These are phyloP conservation scores for Podarcis siculus DNA, from an alignment of 2,797 vertebrate genomes.

Conservation along the genomic window DNA sequence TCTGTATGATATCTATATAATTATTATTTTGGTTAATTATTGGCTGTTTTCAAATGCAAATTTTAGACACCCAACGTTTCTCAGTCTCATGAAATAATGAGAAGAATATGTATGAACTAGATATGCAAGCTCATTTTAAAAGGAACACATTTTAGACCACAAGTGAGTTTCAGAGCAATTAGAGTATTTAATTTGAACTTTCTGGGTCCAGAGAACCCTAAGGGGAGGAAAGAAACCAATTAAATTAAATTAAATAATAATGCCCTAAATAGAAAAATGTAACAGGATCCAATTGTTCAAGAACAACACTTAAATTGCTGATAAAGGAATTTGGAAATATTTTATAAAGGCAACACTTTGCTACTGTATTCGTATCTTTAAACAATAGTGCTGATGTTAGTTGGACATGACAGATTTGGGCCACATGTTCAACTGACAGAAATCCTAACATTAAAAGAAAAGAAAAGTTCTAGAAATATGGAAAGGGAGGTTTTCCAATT, in stretches of 20 bases:
- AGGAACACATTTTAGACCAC: slow-evolving; percentile 66
- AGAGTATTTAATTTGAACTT: slow-evolving; percentile 78
- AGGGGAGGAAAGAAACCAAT: slow-evolving; percentile 78
- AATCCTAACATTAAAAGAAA: slow-evolving; percentile 7
- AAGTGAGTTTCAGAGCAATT: slow-evolving; percentile 77
- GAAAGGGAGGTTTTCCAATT: neutral
- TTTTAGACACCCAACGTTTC: slow-evolving; percentile 57
- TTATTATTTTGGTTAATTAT: slow-evolving; percentile 71
- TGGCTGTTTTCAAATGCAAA: slow-evolving; percentile 73
- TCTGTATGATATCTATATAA: slow-evolving; percentile 53
- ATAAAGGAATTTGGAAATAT: slow-evolving; percentile 57
- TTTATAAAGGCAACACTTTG: slow-evolving; percentile 65
- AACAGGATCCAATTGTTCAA: slow-evolving; percentile 72
- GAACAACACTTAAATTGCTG: slow-evolving; percentile 71
- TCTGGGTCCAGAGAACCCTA: slow-evolving; percentile 72
- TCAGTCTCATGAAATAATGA: slow-evolving; percentile 58
- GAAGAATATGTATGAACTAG: slow-evolving; percentile 68
- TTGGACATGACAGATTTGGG: neutral
- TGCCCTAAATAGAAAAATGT: slow-evolving; percentile 73
- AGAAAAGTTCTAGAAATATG: slow-evolving; percentile 7
- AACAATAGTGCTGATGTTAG: neutral
- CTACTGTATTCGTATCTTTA: slow-evolving; percentile 47
- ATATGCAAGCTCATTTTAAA: slow-evolving; percentile 69
- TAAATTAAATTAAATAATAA: slow-evolving; percentile 81
- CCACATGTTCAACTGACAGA: neutral